Evolutionary conservation across 1,140 invertebrate species (phyloP).

Genomic region (Bacillus rossius): DNA sequence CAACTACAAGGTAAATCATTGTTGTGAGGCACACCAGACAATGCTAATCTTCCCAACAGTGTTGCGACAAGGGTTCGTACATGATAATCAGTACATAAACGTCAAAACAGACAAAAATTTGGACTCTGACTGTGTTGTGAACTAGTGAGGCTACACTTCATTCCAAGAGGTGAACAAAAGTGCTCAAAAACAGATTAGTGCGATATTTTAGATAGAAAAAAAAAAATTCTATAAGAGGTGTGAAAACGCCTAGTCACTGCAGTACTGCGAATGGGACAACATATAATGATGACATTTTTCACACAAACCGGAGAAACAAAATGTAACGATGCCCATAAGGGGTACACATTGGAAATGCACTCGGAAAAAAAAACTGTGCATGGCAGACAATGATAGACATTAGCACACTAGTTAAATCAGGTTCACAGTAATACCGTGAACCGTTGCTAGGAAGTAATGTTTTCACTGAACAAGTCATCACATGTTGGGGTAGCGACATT

Average conservation of each 20-base stretch:
- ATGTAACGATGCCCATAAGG: neutral
- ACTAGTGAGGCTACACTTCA: neutral
- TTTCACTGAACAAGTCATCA: too few species aligned
- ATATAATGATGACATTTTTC: neutral
- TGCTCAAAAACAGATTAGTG: neutral
- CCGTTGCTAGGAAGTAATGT: neutral
- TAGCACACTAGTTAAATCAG: neutral
- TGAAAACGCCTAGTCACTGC: neutral
- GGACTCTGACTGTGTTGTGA: neutral
- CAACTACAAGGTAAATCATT: too few species aligned
- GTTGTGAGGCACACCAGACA: too few species aligned
- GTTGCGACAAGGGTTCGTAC: too few species aligned
- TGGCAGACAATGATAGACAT: slow-evolving; percentile 7
- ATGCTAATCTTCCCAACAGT: too few species aligned
- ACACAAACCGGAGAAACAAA: too few species aligned
- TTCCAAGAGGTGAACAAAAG: neutral
- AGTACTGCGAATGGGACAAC: neutral
- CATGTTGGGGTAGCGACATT: too few species aligned
- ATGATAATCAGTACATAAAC: too few species aligned
- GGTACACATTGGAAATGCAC: slow-evolving; percentile 18
- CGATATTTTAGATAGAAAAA: too few species aligned
- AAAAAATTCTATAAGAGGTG: neutral
- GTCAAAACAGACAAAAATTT: too few species aligned
- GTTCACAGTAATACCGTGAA: neutral
- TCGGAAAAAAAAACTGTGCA: slow-evolving; percentile 14